Conservation (phyloP, 2,888 invertebrate genomes). For the Heliconius sara region DNA sequence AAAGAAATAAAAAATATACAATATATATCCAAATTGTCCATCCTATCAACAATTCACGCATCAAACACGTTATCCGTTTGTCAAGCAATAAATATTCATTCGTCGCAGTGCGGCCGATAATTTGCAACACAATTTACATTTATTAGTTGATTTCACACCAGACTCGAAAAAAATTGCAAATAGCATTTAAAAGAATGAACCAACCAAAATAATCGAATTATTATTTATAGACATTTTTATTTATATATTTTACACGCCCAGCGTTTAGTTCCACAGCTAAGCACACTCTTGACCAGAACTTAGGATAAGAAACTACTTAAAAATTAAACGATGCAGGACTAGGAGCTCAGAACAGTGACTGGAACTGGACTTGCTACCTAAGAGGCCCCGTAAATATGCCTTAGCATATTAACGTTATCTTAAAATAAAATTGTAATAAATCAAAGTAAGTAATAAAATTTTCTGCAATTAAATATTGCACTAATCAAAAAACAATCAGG, state of each 20-base stretch:
- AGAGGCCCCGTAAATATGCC: no score
- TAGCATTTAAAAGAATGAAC: neutral
- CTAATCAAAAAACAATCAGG: neutral
- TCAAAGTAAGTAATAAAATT: neutral
- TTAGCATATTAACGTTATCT: neutral
- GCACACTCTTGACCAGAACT: no score
- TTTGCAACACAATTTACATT: conserved; percentile 15
- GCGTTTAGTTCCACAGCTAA: no score
- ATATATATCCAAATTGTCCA: neutral
- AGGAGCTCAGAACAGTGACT: no score
- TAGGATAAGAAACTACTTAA: no score
- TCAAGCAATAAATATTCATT: conserved; percentile 14
- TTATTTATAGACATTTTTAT: no score
- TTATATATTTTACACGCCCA: neutral
- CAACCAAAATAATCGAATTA: no score
- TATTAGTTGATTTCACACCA: neutral
- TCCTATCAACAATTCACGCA: no score
- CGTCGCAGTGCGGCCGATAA: conserved; percentile 20
- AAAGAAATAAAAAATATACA: no score
- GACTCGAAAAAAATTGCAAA: neutral
- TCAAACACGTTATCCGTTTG: neutral
- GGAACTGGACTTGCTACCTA: no score
- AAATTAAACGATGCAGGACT: no score
- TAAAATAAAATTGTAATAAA: no score
- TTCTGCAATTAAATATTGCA: neutral